These are phyloP conservation scores for Anarhynchus alexandrinus DNA, from an alignment of 2,113 vertebrate species.

Conservation along the genomic window DNA sequence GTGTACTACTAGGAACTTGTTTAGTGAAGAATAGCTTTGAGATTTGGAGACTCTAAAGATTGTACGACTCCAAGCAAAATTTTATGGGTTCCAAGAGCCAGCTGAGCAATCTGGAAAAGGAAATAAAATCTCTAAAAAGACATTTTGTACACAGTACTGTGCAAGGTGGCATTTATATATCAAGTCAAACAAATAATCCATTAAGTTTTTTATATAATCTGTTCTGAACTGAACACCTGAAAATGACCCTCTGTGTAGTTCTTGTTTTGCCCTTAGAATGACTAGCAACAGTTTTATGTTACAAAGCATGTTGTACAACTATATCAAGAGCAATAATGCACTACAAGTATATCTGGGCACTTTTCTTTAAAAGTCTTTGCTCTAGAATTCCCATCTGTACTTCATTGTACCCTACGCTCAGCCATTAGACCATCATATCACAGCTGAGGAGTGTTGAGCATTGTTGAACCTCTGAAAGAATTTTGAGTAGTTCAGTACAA, in stretches of 20 bases:
- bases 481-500: neutral
- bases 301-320: neutral
- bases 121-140: neutral
- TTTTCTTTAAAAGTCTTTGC: neutral
- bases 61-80: neutral
- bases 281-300: neutral
- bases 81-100: neutral
- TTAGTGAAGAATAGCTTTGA: neutral
- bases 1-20: neutral
- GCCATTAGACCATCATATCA: neutral
- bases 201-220: neutral
- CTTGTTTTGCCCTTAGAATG: neutral
- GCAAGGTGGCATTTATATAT: neutral
- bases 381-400: neutral
- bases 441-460: neutral
- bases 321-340: neutral
- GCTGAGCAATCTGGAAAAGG: neutral
- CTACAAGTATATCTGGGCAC: neutral
- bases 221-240: neutral
- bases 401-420: neutral
- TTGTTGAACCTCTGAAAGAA: constrained; percentile 24
- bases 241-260: neutral
- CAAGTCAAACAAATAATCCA: neutral
- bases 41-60: neutral
- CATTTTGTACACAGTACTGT: neutral